Percentiles rank a stretch among this genome's conserved stretches.
phyloP scores from a whole-genome alignment of 2,888 invertebrate genomes.

The Acronicta alni region DNA sequence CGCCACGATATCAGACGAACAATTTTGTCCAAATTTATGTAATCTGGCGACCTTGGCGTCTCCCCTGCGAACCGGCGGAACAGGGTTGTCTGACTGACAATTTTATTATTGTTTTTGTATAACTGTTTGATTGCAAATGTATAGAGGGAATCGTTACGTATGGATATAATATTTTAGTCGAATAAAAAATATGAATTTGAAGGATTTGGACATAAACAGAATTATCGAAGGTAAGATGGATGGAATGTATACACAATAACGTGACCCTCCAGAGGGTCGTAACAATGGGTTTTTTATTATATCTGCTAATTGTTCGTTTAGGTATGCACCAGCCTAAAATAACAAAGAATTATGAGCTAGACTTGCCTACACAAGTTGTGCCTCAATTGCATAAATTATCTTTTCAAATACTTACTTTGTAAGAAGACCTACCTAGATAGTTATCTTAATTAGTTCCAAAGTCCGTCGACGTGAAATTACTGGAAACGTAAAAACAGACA shows the following conservation, averaged over 20 bases:
- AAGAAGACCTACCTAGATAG: neutral
- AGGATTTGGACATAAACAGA: no score
- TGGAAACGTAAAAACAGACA: neutral
- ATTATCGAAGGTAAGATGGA: no score
- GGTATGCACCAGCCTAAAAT: no score
- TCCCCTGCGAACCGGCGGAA: slow-evolving; percentile 45
- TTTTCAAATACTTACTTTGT: neutral
- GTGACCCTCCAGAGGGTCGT: no score
- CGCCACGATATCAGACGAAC: slow-evolving; percentile 27
- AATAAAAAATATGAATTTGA: no score
- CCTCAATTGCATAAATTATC: neutral
- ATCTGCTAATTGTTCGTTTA: no score
- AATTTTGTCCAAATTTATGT: slow-evolving; percentile 56
- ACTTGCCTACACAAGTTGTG: neutral
- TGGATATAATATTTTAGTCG: no score
- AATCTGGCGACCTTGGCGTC: slow-evolving; percentile 56
- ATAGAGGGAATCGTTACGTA: no score
- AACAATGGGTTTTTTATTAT: no score
- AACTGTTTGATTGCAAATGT: no score
- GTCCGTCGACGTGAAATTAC: neutral
- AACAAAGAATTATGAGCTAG: no score
- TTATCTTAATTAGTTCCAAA: slow-evolving; percentile 1
- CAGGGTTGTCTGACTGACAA: slow-evolving; percentile 50
- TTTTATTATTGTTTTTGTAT: neutral
- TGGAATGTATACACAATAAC: no score